Evolutionary conservation across 2,797 vertebrate genomes (phyloP).

Genomic region (Tapera naevia): DNA sequence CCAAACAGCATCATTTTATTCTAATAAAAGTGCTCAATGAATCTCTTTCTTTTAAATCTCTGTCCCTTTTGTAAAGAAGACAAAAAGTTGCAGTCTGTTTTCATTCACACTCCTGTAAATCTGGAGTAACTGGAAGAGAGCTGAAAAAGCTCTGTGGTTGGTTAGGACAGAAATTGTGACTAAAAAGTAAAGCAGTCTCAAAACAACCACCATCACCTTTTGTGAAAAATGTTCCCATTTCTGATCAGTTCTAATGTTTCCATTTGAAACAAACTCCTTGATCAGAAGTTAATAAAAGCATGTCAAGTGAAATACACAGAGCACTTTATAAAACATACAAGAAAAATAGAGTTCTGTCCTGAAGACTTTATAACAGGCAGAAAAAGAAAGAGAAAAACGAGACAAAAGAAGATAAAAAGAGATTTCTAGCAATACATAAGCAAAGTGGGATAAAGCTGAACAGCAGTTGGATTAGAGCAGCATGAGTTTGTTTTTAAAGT

Average conservation of each 20-base stretch:
- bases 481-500: conserved; percentile 50
- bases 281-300: conserved; percentile 29
- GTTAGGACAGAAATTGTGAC: not conserved
- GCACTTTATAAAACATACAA: not conserved
- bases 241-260: conserved; percentile 6
- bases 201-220: not conserved
- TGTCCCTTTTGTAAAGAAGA: not conserved
- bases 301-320: not conserved
- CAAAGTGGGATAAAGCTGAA: conserved; percentile 1
- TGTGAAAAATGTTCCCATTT: conserved; percentile 5
- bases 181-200: not conserved
- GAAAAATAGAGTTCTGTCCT: not conserved
- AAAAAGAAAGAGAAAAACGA: not conserved
- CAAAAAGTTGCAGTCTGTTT: not conserved
- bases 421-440: conserved; percentile 5
- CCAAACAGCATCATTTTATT: not conserved
- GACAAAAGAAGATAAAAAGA: conserved; percentile 36
- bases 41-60: not conserved
- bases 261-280: conserved; percentile 9
- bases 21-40: not conserved
- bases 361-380: not conserved
- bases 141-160: not conserved
- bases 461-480: conserved; percentile 4
- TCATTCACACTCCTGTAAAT: not conserved
- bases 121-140: conserved; percentile 8